These are phyloP conservation scores for Myopa tessellatipennis DNA, from an alignment of 2,888 invertebrate genomes.

Conservation along the genomic window DNA sequence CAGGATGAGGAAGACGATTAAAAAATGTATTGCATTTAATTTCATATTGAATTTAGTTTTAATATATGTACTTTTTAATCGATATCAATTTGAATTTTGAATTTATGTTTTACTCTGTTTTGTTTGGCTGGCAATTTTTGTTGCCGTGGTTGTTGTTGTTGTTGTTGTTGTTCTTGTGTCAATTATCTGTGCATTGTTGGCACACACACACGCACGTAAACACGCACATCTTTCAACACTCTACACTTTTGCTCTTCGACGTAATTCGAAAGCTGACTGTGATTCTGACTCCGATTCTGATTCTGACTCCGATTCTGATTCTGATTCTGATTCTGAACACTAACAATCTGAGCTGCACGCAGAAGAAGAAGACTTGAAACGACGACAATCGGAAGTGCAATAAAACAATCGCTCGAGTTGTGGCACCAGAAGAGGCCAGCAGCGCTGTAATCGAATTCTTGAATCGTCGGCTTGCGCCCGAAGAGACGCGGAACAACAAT, in stretches of 20 bases:
- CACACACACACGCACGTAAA: too few relatives aligned
- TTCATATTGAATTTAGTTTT: background rate
- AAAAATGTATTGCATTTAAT: background rate
- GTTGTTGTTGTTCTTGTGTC: background rate
- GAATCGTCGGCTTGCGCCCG: background rate
- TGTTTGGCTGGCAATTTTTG: background rate
- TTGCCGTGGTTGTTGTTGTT: background rate
- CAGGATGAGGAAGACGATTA: too few relatives aligned
- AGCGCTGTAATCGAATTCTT: slow-evolving; percentile 14
- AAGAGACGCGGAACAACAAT: slow-evolving; percentile 18
- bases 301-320: too few relatives aligned
- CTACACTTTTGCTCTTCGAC: too few relatives aligned
- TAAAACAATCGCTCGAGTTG: too few relatives aligned
- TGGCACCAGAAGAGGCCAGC: too few relatives aligned
- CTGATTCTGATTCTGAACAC: too few relatives aligned
- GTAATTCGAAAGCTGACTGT: too few relatives aligned
- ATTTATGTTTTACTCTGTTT: slow-evolving; percentile 3
- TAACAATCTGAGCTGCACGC: too few relatives aligned
- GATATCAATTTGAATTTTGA: background rate
- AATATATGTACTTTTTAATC: slow-evolving; percentile 4
- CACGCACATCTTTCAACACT: too few relatives aligned
- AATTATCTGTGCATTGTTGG: too few relatives aligned
- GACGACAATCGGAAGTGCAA: slow-evolving; percentile 3
- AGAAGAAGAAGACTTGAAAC: background rate
- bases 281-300: too few relatives aligned